Percentiles rank a stretch among this genome's conserved stretches.
phyloP scores from a whole-genome alignment of 2,888 invertebrate genomes.

The Microctonus hyperodae region DNA sequence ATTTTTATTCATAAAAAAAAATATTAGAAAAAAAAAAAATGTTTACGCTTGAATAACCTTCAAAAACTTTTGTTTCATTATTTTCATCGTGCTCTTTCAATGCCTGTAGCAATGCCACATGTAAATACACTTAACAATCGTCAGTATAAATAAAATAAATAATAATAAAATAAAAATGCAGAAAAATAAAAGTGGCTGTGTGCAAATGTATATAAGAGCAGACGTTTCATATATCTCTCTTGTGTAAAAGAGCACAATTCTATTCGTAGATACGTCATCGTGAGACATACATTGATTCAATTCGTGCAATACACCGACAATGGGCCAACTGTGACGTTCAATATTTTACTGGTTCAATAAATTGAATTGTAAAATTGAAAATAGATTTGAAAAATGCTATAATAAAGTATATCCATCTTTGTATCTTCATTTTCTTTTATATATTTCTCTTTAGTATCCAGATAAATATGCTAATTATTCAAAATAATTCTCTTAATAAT shows the following conservation, averaged over 20 bases:
- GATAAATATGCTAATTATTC: not conserved
- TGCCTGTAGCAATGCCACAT: no score
- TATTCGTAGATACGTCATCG: slow-evolving; percentile 13
- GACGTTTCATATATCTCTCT: slow-evolving; percentile 13
- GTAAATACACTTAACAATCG: no score
- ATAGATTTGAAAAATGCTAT: not conserved
- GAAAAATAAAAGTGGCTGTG: not conserved
- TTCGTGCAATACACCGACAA: slow-evolving; percentile 20
- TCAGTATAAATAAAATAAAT: not conserved
- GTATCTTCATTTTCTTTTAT: no score
- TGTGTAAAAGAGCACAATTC: slow-evolving; percentile 16
- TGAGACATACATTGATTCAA: slow-evolving; percentile 18
- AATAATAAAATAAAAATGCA: not conserved
- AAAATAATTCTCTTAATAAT: not conserved
- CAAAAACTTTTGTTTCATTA: no score
- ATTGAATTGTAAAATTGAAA: slow-evolving; percentile 2
- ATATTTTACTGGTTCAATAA: slow-evolving; percentile 4
- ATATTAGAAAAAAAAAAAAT: no score
- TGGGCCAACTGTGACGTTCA: not conserved
- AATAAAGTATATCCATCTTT: not conserved
- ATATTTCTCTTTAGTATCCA: no score
- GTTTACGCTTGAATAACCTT: no score
- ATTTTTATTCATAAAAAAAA: not conserved
- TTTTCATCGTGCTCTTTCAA: no score
- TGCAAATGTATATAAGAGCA: not conserved